These are phyloP conservation scores for Ochropacha duplaris DNA, from an alignment of 2,888 invertebrate genomes.

Conservation along the genomic window DNA sequence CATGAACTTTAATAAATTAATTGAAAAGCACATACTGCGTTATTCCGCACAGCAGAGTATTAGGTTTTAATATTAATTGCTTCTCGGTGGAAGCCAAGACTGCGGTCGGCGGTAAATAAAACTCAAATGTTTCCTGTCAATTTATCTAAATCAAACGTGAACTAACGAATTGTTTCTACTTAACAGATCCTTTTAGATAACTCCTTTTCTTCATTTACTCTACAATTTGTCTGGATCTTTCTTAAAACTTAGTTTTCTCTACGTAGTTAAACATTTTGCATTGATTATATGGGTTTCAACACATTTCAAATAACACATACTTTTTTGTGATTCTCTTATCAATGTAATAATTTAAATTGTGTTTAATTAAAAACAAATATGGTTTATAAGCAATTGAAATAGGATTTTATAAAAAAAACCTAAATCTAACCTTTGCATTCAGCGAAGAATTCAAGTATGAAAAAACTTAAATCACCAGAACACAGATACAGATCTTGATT, in stretches of 20 bases:
- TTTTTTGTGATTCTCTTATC: no score
- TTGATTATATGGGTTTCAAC: no score
- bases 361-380: no score
- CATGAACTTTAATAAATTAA: slow-evolving; percentile 9
- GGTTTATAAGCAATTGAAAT: no score
- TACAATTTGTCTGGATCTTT: not conserved
- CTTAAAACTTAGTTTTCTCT: not conserved
- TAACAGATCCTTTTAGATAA: not conserved
- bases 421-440: no score
- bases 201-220: not conserved
- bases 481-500: no score
- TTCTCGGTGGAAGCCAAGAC: slow-evolving; percentile 34
- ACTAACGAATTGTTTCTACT: slow-evolving; percentile 20
- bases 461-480: no score
- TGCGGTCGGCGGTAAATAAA: slow-evolving; percentile 29
- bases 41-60: slow-evolving; percentile 13
- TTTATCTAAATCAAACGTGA: slow-evolving; percentile 43
- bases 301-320: no score
- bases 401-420: no score
- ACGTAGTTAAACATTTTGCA: no score
- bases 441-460: no score
- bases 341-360: no score
- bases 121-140: slow-evolving; percentile 39
- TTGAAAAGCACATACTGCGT: slow-evolving; percentile 15
- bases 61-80: slow-evolving; percentile 52